A percentile compares a stretch with the other conserved stretches of the same genome.
These are phyloP conservation scores for Clanis bilineata DNA, from an alignment of 2,888 invertebrate species.

Conservation along the genomic window DNA sequence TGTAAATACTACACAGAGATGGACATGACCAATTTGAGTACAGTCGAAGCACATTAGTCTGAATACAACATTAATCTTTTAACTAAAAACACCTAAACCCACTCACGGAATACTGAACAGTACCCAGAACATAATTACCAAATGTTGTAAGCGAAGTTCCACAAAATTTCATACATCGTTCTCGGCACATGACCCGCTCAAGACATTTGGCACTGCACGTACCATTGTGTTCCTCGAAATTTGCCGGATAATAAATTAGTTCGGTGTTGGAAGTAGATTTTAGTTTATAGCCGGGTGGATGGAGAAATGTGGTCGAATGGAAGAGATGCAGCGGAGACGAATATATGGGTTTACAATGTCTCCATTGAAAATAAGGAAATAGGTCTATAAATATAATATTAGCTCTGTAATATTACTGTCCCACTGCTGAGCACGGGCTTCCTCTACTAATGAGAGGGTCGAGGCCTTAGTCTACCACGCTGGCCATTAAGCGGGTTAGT, in stretches of 20 bases:
- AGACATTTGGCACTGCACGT: constrained; percentile 41
- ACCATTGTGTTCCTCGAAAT: constrained; percentile 38
- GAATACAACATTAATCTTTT: neutral
- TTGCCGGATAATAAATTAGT: constrained; percentile 48
- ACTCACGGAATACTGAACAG: neutral
- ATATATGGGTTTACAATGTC: neutral
- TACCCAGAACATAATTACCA: constrained; percentile 10
- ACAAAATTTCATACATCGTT: constrained; percentile 14
- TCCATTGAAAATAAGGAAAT: neutral
- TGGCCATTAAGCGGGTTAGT: no score
- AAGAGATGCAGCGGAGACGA: neutral
- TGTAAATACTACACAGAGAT: neutral
- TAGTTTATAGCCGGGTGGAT: constrained; percentile 28
- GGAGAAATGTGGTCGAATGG: neutral
- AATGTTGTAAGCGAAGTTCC: constrained; percentile 1
- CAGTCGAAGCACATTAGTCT: neutral
- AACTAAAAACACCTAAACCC: neutral
- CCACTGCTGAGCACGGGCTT: no score
- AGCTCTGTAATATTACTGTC: no score
- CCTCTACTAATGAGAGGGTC: no score
- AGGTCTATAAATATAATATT: no score
- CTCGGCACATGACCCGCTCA: constrained; percentile 27
- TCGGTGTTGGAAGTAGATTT: constrained; percentile 40
- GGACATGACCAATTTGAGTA: neutral
- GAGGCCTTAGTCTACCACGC: no score